Percentiles rank a stretch among this genome's conserved stretches.
Evolutionary conservation across 2,113 vertebrate species (phyloP).

Genomic region (Stegostoma tigrinum): DNA sequence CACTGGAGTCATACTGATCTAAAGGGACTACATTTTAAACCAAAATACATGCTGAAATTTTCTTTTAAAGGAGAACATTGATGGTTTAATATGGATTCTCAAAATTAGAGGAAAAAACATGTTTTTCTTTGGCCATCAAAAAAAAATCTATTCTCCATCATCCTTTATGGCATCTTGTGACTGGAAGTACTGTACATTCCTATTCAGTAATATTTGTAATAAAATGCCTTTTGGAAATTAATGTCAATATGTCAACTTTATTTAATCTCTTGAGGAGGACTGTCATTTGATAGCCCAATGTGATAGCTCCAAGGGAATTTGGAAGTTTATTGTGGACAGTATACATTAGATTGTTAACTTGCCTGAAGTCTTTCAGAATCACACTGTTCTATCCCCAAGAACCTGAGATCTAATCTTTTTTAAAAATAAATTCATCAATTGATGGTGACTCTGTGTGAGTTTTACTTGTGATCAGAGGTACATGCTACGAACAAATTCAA

Average conservation of each 20-base stretch:
- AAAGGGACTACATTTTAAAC: slow-evolving; percentile 16
- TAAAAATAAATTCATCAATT: not conserved
- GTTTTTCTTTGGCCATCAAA: not conserved
- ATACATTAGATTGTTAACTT: slow-evolving; percentile 3
- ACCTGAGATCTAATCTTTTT: no score
- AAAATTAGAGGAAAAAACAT: not conserved
- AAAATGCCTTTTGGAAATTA: not conserved
- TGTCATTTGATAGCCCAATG: not conserved
- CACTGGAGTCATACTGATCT: not conserved
- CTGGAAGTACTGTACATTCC: not conserved
- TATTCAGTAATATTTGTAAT: not conserved
- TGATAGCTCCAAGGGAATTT: not conserved
- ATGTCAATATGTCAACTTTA: slow-evolving; percentile 23
- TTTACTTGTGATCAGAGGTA: not conserved
- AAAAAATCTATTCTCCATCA: not conserved
- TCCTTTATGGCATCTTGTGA: not conserved
- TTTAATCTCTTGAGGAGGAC: not conserved
- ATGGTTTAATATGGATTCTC: not conserved
- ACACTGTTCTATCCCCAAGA: not conserved
- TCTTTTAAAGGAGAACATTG: not conserved
- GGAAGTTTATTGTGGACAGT: not conserved
- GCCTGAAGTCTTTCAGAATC: not conserved
- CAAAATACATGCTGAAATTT: not conserved
- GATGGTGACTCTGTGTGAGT: not conserved
- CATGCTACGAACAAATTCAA: not conserved